A percentile compares a stretch with the other conserved stretches of the same genome.
Evolutionary conservation across 2,113 vertebrate genomes (phyloP).

Genomic region (Rhea americana): DNA sequence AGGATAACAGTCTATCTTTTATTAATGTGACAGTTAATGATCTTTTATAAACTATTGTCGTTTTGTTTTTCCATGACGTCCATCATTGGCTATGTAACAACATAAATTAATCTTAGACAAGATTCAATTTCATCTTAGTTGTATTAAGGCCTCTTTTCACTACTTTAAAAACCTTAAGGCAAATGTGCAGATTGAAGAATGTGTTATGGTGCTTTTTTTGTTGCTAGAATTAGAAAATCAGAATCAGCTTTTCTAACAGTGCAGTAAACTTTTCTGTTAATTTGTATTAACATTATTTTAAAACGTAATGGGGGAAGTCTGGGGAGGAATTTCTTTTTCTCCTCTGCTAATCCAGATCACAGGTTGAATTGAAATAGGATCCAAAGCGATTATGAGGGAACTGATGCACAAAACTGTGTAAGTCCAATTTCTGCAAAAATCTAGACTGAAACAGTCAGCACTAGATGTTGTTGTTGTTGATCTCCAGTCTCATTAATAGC

Average conservation of each 20-base stretch:
- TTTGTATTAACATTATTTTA: background rate
- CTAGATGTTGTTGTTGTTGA: background rate
- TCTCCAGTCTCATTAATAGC: background rate
- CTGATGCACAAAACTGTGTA: accelerated
- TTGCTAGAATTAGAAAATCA: background rate
- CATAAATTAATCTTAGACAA: background rate
- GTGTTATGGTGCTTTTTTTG: background rate
- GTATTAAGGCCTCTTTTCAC: background rate
- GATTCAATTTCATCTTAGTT: background rate
- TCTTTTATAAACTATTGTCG: background rate
- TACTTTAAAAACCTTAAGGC: background rate
- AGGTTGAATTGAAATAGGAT: background rate
- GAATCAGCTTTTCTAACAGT: background rate
- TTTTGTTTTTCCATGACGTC: background rate
- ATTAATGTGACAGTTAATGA: background rate
- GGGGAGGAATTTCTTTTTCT: background rate
- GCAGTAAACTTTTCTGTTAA: background rate
- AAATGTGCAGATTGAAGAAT: background rate
- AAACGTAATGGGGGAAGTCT: background rate
- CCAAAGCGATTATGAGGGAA: background rate
- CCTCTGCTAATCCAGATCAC: background rate
- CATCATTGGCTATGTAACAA: background rate
- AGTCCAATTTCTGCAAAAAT: background rate
- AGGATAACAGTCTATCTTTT: background rate
- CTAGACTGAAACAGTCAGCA: background rate